Percentiles rank a stretch among this genome's conserved stretches.
Conservation (phyloP, 2,797 vertebrate genomes). For the Paramormyrops hopkinsi region DNA sequence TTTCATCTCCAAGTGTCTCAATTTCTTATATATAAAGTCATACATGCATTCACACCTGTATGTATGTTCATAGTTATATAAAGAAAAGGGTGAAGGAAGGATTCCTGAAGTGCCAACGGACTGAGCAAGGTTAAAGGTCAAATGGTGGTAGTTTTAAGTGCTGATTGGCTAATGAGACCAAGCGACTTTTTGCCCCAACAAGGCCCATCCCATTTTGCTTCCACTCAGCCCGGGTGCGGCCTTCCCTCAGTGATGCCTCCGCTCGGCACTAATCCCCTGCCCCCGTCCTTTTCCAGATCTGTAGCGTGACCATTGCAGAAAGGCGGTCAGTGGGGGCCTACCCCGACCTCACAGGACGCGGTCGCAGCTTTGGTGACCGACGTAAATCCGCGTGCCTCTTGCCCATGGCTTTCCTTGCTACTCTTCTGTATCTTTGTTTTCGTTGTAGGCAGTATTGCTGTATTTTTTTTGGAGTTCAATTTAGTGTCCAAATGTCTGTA, state of each 20-base stretch:
- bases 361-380: background rate
- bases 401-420: conserved; percentile 47
- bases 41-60: background rate
- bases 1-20: conserved; percentile 8
- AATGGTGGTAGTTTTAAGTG: background rate
- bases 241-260: background rate
- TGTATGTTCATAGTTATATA: background rate
- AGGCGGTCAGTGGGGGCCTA: background rate
- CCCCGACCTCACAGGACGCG: background rate
- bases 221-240: background rate
- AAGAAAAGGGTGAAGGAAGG: background rate
- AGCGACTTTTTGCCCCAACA: background rate
- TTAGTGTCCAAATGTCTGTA: conserved; percentile 47
- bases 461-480: conserved; percentile 34
- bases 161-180: background rate
- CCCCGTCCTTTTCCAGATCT: background rate
- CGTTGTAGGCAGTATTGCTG: conserved; percentile 26
- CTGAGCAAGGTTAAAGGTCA: background rate
- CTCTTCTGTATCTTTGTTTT: conserved; percentile 24
- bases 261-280: background rate
- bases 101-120: background rate
- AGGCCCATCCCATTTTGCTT: background rate
- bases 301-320: background rate
- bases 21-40: background rate
- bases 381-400: conserved; percentile 22